Base-by-base conservation (phyloP, 2,888 invertebrate genomes). In the Cephus pulcher region DNA sequence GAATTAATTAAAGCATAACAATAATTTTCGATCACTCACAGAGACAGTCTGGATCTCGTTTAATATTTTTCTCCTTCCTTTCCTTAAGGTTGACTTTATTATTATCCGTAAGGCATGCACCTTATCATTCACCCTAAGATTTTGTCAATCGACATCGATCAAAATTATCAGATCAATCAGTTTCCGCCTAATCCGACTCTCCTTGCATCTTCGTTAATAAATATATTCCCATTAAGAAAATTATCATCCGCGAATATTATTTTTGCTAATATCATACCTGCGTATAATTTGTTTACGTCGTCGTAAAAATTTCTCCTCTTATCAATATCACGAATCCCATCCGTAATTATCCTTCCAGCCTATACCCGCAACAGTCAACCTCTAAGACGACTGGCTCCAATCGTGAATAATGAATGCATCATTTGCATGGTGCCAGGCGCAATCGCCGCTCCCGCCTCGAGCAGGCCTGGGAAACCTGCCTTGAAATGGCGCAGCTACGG, bases 401-500 rank as follows among this genome's bases (percentile, higher is more conserved):
- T 71, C 32, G 32, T 11, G 12, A 71, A 71, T 71, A 71, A 33
- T 2, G 71, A 71, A 71, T 34, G 71, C 32, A 71, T 32, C 32
- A 23, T 32, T 71, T 34, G 71, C 32, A 34, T 32, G 32, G 15
- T 11, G 71, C 71, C 71, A 23, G 71, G 71, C 9, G 56, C 2
- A 56, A 9, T 6, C 23, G 71, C 32, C 2, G 12, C 71, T 71
- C 15, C 71, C 32, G 71, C 71, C 34, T 71, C 32, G 32, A 71
- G 12, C 1, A 71, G 33, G 71, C 71, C 32, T 32, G 56, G 23
- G 9, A 56, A 56, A 56, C 23, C 56, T 56, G 71, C 32, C 71
- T 71, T 71, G 71, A 71, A 71, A 34, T 34, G 56, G 71, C 71
- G 71, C 32, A 34, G 32, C 32, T 71, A 33, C 71, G 32, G 71